These are phyloP conservation scores for Trichomycterus rosablanca DNA, from an alignment of 2,113 vertebrate species.

Conservation along the genomic window DNA sequence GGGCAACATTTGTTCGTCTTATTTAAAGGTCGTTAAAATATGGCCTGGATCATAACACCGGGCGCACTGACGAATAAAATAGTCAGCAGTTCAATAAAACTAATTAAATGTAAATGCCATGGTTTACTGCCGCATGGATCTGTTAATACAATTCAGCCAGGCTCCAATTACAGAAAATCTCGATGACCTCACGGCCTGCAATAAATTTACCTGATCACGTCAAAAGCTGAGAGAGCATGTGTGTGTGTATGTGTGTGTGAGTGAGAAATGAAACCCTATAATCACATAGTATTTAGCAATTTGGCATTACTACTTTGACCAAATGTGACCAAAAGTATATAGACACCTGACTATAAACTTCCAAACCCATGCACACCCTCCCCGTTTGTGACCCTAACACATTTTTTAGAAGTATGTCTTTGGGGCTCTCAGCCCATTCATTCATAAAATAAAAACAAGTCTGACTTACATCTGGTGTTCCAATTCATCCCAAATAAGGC, in stretches of 20 bases:
- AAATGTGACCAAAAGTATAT: too few species aligned
- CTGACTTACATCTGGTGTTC: too few species aligned
- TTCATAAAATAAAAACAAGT: too few species aligned
- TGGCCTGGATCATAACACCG: slow-evolving; percentile 81
- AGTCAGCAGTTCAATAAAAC: slow-evolving; percentile 83
- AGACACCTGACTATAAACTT: too few species aligned
- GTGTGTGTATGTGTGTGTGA: slow-evolving; percentile 2
- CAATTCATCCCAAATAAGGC: too few species aligned
- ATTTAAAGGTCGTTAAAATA: slow-evolving; percentile 85
- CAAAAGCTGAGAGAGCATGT: slow-evolving; percentile 45
- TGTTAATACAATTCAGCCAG: slow-evolving; percentile 80
- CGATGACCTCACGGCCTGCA: slow-evolving; percentile 77
- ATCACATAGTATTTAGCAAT: too few species aligned
- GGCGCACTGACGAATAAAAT: slow-evolving; percentile 83
- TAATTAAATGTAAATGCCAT: slow-evolving; percentile 90
- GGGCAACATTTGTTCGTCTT: slow-evolving; percentile 82
- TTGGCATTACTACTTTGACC: too few species aligned
- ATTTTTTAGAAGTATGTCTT: too few species aligned
- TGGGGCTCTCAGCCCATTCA: too few species aligned
- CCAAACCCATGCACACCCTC: too few species aligned
- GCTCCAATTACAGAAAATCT: slow-evolving; percentile 84
- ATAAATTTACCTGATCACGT: slow-evolving; percentile 81
- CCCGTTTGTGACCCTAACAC: too few species aligned
- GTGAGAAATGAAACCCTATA: not conserved
- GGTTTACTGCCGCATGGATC: slow-evolving; percentile 81